A percentile compares a stretch with the other conserved stretches of the same genome.
Conservation (phyloP, 2,888 invertebrate genomes). For the Catocala fraxini region DNA sequence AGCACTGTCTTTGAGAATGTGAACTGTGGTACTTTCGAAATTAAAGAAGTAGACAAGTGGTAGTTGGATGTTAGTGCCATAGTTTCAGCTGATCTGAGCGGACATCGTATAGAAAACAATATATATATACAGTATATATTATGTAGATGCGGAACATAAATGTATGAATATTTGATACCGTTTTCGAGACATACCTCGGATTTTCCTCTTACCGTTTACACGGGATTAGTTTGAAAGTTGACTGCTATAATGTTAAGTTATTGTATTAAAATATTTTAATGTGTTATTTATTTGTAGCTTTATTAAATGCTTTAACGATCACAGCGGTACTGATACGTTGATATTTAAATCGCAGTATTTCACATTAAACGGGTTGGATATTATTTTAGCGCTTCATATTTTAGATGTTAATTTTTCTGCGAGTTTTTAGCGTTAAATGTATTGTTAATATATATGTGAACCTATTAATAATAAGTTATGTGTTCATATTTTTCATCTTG, state of each 20-base stretch:
- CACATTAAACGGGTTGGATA: conserved; percentile 75
- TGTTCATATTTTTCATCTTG: conserved; percentile 68
- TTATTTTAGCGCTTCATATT: conserved; percentile 69
- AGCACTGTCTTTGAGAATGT: conserved; percentile 53
- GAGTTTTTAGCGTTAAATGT: conserved; percentile 57
- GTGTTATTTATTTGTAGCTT: conserved; percentile 88
- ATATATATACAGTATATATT: conserved; percentile 5
- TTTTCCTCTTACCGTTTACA: conserved; percentile 52
- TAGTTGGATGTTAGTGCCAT: conserved; percentile 81
- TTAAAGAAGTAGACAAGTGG: conserved; percentile 53
- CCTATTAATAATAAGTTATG: conserved; percentile 55
- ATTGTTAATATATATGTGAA: conserved; percentile 62
- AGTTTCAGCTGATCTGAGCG: conserved; percentile 62
- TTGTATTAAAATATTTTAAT: conserved; percentile 86
- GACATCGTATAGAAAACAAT: conserved; percentile 47
- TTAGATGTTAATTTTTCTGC: conserved; percentile 63
- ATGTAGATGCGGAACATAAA: conserved; percentile 27
- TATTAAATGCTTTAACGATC: conserved; percentile 80
- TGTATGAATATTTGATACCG: conserved; percentile 37
- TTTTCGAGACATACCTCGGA: conserved; percentile 39
- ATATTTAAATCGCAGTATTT: conserved; percentile 73
- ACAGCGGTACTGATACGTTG: conserved; percentile 69
- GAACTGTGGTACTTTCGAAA: conserved; percentile 69
- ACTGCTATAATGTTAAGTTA: conserved; percentile 85
- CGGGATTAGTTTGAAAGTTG: conserved; percentile 79